A percentile compares a stretch with the other conserved stretches of the same genome.
Evolutionary conservation across 2,888 invertebrate genomes (phyloP).

Genomic region (Eutolmus rufibarbis): DNA sequence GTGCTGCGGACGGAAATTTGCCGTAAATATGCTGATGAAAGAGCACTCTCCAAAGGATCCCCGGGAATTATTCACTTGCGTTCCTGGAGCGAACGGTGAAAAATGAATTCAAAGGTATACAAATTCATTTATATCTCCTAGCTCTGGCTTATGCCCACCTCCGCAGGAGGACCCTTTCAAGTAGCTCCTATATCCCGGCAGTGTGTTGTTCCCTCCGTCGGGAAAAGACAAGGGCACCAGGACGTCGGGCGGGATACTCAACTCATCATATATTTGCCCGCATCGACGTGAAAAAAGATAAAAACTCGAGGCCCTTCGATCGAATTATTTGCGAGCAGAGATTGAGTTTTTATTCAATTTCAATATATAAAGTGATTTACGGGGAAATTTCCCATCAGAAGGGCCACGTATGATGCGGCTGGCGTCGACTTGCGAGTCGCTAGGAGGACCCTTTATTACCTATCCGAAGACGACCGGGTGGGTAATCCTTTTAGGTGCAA

Average conservation of each 20-base stretch:
- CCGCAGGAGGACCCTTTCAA: not conserved
- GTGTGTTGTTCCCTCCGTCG: not conserved
- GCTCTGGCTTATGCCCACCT: not conserved
- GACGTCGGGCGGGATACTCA: not conserved
- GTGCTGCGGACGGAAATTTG: not conserved
- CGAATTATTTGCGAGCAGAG: conserved; percentile 61
- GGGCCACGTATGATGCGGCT: conserved; percentile 25
- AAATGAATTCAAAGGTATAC: not conserved
- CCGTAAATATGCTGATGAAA: conserved; percentile 3
- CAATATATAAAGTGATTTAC: conserved; percentile 54
- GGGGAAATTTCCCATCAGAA: conserved; percentile 32
- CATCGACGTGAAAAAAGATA: conserved; percentile 15
- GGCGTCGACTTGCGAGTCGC: not conserved
- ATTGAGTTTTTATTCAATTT: conserved; percentile 62
- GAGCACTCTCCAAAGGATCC: not conserved
- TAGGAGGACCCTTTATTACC: not conserved
- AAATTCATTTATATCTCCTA: conserved; percentile 8
- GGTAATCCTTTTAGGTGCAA: not conserved
- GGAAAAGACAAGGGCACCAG: not conserved
- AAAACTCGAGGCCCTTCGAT: conserved; percentile 45
- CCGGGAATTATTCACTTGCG: not conserved
- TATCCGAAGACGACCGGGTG: not conserved
- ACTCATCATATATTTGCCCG: not conserved
- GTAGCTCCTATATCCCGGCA: not conserved
- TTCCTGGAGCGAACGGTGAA: not conserved